Percentiles rank a stretch among this genome's conserved stretches.
Conservation (phyloP, 1,140 invertebrate genomes). For the Belonocnema kinseyi region DNA sequence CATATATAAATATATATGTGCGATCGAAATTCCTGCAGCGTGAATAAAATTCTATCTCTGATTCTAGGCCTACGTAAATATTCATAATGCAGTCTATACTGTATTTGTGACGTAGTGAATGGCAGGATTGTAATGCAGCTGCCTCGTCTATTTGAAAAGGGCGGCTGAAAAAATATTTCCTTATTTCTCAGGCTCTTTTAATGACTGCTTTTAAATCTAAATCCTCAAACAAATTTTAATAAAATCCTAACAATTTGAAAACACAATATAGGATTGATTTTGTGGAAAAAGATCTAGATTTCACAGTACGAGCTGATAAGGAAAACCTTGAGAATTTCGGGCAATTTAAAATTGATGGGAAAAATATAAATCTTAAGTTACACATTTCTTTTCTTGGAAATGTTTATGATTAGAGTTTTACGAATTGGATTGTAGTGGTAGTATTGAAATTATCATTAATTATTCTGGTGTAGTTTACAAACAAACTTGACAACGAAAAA, state of each 20-base stretch:
- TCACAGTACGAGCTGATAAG: no score
- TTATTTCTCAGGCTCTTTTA: neutral
- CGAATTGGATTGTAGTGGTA: no score
- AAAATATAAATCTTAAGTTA: no score
- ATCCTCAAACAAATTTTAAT: no score
- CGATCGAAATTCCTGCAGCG: neutral
- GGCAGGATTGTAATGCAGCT: constrained; percentile 1
- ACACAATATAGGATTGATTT: neutral
- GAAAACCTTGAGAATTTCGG: no score
- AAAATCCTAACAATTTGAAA: no score
- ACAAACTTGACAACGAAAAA: neutral
- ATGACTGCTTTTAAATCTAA: neutral
- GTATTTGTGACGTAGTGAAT: neutral
- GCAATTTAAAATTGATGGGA: no score
- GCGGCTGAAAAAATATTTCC: neutral
- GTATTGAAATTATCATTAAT: neutral
- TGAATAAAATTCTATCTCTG: constrained; percentile 16
- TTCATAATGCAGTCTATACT: neutral
- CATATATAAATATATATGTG: neutral
- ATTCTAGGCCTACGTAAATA: constrained; percentile 23
- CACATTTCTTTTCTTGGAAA: no score
- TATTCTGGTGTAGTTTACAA: neutral
- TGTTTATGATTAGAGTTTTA: no score
- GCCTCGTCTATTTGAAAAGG: neutral
- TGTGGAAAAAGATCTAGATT: neutral